Percentiles rank a stretch among this genome's conserved stretches.
phyloP scores from a whole-genome alignment of 2,797 vertebrate genomes.

The Ceyx erithaca region DNA sequence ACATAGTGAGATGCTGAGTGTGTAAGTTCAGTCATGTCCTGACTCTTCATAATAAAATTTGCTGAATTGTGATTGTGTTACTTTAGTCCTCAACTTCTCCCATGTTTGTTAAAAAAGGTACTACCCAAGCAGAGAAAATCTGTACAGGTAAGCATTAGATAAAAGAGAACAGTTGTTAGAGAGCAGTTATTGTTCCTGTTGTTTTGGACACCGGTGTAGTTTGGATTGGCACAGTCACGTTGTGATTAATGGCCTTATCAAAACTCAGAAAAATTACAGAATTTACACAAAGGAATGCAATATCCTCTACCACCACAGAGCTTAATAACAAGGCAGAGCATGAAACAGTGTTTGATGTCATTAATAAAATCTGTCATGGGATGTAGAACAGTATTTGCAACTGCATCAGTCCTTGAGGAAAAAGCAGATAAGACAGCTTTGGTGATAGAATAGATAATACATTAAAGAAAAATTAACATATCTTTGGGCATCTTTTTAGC shows the following conservation, averaged over 20 bases:
- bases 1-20: neutral
- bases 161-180: neutral
- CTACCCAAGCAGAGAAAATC: neutral
- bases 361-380: conserved; percentile 37
- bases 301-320: neutral
- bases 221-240: neutral
- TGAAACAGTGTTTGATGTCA: conserved; percentile 19
- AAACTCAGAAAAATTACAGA: conserved; percentile 14
- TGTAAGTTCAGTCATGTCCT: neutral
- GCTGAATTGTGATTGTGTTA: neutral
- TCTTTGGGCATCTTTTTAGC: conserved; percentile 6
- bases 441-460: conserved; percentile 13
- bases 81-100: neutral
- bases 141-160: neutral
- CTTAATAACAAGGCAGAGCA: conserved; percentile 27
- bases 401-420: conserved; percentile 14
- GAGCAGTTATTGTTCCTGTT: neutral
- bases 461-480: conserved; percentile 38
- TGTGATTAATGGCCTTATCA: conserved; percentile 47
- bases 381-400: neutral
- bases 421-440: neutral
- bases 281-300: conserved; percentile 30
- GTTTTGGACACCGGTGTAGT: neutral
- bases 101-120: neutral
- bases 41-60: neutral